Conservation (phyloP, 2,888 invertebrate species). For the Masnerella sp. region DNA sequence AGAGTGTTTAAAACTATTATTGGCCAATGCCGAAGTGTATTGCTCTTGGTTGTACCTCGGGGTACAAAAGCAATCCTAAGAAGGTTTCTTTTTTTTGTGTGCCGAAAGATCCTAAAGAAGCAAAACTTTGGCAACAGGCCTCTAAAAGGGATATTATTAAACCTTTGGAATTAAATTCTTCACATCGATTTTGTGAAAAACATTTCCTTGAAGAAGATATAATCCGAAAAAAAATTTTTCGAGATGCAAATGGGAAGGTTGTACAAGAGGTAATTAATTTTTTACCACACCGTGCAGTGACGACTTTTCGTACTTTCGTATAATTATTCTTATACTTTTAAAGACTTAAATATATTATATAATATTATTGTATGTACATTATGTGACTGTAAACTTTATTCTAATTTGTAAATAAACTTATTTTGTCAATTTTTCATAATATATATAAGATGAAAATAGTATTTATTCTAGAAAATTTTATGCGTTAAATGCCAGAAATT, state of each 20-base stretch:
- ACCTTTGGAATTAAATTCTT: slow-evolving; percentile 4
- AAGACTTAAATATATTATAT: slow-evolving; percentile 1
- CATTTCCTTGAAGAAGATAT: slow-evolving; percentile 26
- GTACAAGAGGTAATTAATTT: slow-evolving; percentile 22
- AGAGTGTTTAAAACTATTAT: not conserved
- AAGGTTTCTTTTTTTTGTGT: slow-evolving; percentile 22
- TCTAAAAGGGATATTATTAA: slow-evolving; percentile 11
- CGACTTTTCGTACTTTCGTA: not conserved
- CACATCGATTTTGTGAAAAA: slow-evolving; percentile 20
- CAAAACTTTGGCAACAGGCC: slow-evolving; percentile 2
- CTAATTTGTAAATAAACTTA: too few relatives aligned
- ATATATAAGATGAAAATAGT: too few relatives aligned
- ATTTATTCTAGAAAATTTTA: too few relatives aligned
- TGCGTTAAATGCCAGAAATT: too few relatives aligned
- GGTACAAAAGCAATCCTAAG: slow-evolving; percentile 19
- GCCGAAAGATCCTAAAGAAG: slow-evolving; percentile 11
- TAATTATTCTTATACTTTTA: not conserved
- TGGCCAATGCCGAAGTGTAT: not conserved
- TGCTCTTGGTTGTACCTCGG: slow-evolving; percentile 26
- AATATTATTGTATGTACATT: too few relatives aligned
- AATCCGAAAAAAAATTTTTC: slow-evolving; percentile 19
- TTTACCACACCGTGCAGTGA: too few relatives aligned
- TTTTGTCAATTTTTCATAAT: too few relatives aligned
- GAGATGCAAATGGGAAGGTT: slow-evolving; percentile 13
- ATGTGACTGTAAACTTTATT: too few relatives aligned